Evolutionary conservation across 92 coral and sea anemone species (phyloP).

Genomic region (Zoanthus sansibaricus): DNA sequence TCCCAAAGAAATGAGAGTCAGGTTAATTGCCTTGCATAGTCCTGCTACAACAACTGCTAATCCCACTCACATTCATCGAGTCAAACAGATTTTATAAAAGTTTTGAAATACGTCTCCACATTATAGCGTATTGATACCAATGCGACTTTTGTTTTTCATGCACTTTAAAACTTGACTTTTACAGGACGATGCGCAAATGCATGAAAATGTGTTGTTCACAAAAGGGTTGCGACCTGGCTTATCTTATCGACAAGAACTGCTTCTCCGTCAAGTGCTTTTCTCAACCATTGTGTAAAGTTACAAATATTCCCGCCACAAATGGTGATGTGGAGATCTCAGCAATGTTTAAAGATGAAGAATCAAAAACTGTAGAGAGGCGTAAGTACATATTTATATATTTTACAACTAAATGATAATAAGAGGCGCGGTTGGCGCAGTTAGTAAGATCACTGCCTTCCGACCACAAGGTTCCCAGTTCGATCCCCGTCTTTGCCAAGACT

Average conservation of each 20-base stretch:
- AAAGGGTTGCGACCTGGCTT: slow-evolving; percentile 89
- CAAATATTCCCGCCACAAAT: slow-evolving; percentile 74
- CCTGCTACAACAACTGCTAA: too few relatives aligned
- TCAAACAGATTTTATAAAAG: too few relatives aligned
- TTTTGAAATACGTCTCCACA: neutral
- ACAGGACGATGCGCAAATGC: slow-evolving; percentile 83
- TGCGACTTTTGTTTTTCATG: neutral
- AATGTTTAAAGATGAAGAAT: slow-evolving; percentile 69
- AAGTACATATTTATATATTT: slow-evolving; percentile 28
- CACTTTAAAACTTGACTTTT: neutral
- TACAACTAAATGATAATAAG: neutral
- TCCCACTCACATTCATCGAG: too few relatives aligned
- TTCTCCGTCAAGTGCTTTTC: slow-evolving; percentile 89
- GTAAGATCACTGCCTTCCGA: too few relatives aligned
- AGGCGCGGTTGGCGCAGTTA: too few relatives aligned
- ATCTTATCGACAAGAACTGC: slow-evolving; percentile 93
- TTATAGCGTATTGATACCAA: neutral
- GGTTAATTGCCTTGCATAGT: too few relatives aligned
- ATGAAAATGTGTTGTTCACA: slow-evolving; percentile 90
- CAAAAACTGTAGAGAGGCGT: slow-evolving; percentile 67
- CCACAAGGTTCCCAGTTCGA: too few relatives aligned
- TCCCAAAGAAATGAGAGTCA: too few relatives aligned
- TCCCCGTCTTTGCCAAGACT: too few relatives aligned
- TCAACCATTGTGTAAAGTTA: slow-evolving; percentile 74
- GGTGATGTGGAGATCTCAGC: slow-evolving; percentile 90